These are phyloP conservation scores for Bolinopsis microptera DNA, from an alignment of 37 sponge, comb jelly and placozoan genomes.

Conservation along the genomic window DNA sequence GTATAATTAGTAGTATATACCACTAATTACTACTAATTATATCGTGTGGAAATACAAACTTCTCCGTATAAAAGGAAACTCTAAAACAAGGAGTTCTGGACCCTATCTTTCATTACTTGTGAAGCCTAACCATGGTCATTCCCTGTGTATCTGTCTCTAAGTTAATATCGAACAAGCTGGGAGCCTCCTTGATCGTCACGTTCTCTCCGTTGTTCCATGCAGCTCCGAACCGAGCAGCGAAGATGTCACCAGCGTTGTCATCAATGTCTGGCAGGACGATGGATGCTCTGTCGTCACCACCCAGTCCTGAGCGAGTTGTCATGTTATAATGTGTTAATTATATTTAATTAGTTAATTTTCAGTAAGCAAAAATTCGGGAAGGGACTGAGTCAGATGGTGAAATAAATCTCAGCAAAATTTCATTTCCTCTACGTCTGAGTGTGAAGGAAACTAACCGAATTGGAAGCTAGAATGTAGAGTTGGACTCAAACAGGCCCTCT, in stretches of 20 bases:
- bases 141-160: conserved; percentile 49
- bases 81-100: background rate
- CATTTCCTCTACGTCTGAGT: no score
- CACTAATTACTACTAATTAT: no score
- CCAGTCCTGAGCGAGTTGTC: background rate
- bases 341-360: no score
- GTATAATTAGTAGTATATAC: no score
- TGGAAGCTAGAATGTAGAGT: conserved; percentile 28
- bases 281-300: background rate
- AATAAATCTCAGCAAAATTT: no score
- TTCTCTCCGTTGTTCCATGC: conserved; percentile 57
- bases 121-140: conserved; percentile 16
- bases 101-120: background rate
- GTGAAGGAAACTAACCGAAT: conserved; percentile 6
- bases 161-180: conserved; percentile 39
- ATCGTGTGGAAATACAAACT: background rate
- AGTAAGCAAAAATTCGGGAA: no score
- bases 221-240: conserved; percentile 32
- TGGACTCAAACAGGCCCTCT: conserved; percentile 52
- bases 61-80: background rate
- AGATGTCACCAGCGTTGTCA: conserved; percentile 31
- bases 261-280: conserved; percentile 46
- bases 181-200: background rate
- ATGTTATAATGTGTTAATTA: no score
- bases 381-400: no score